Evolutionary conservation across 2,888 invertebrate species (phyloP).

Genomic region (Lasioglossum pauxillum): DNA sequence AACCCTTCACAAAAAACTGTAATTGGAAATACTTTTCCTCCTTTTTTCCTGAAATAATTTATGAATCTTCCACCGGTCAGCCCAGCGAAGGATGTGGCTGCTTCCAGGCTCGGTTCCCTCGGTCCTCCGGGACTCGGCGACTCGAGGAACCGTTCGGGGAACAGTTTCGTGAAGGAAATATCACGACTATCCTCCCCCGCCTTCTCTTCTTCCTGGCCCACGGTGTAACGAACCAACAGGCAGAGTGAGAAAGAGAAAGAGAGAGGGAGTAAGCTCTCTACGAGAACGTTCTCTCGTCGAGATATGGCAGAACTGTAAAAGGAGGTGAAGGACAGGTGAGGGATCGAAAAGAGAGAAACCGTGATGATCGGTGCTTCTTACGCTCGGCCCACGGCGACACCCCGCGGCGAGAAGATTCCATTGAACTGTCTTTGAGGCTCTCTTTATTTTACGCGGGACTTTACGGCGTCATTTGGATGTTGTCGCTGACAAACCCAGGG

Average conservation of each 20-base stretch:
- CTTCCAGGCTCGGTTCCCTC: slow-evolving; percentile 67
- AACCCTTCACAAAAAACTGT: slow-evolving; percentile 85
- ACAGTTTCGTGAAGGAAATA: slow-evolving; percentile 64
- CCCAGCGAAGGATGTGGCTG: slow-evolving; percentile 67
- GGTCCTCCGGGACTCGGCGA: slow-evolving; percentile 54
- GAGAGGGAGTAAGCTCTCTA: slow-evolving; percentile 7
- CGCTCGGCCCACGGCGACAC: slow-evolving; percentile 35
- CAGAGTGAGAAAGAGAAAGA: neutral
- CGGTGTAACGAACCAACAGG: slow-evolving; percentile 44
- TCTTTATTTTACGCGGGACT: slow-evolving; percentile 44
- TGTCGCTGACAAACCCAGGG: slow-evolving; percentile 30
- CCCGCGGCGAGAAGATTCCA: slow-evolving; percentile 46
- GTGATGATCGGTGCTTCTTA: slow-evolving; percentile 38
- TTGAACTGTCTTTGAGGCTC: slow-evolving; percentile 37
- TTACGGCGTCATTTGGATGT: slow-evolving; percentile 49
- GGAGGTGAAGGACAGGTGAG: slow-evolving; percentile 64
- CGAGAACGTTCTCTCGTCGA: slow-evolving; percentile 39
- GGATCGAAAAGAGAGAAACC: slow-evolving; percentile 36
- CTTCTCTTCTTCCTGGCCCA: slow-evolving; percentile 7
- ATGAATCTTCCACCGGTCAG: slow-evolving; percentile 81
- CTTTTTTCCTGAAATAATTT: slow-evolving; percentile 85
- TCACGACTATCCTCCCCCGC: slow-evolving; percentile 44
- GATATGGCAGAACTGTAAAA: slow-evolving; percentile 60
- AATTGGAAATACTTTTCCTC: slow-evolving; percentile 85
- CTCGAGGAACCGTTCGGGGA: slow-evolving; percentile 64